phyloP scores from a whole-genome alignment of 2,888 invertebrate species.

The Tortricodes alternella region DNA sequence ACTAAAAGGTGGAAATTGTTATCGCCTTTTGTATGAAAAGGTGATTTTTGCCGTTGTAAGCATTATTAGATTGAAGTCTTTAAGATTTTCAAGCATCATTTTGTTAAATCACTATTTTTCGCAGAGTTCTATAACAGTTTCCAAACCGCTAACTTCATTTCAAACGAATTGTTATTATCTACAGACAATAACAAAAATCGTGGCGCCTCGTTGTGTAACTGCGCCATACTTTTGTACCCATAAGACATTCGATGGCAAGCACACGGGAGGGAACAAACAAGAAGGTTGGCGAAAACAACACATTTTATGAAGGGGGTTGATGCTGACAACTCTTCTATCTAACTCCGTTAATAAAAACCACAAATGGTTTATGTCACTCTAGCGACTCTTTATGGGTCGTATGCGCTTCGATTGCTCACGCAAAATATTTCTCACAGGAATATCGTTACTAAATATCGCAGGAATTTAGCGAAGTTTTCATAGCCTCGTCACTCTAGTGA shows the following conservation, averaged over 20 bases:
- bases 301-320: conserved; percentile 77
- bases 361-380: conserved; percentile 57
- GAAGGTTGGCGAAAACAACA: conserved; percentile 76
- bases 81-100: not conserved
- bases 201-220: conserved; percentile 42
- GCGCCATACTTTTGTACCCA: conserved; percentile 27
- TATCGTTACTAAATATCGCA: conserved; percentile 1
- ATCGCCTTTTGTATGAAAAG: too few relatives aligned
- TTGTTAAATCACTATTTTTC: not conserved
- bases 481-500: too few relatives aligned
- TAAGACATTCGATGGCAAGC: conserved; percentile 33
- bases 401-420: not conserved
- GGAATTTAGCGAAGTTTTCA: not conserved
- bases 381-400: conserved; percentile 41
- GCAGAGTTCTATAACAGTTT: not conserved
- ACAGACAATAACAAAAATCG: conserved; percentile 56
- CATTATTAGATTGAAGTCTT: too few relatives aligned
- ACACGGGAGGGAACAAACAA: conserved; percentile 62
- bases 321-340: conserved; percentile 56
- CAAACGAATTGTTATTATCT: conserved; percentile 31
- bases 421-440: conserved; percentile 10
- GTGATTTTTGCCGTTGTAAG: too few relatives aligned
- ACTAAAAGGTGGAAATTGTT: too few relatives aligned
- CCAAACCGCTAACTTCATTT: conserved; percentile 16
- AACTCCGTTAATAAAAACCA: conserved; percentile 72